A percentile compares a stretch with the other conserved stretches of the same genome.
Evolutionary conservation across 2,888 invertebrate species (phyloP).

Genomic region (Hymenopus coronatus): DNA sequence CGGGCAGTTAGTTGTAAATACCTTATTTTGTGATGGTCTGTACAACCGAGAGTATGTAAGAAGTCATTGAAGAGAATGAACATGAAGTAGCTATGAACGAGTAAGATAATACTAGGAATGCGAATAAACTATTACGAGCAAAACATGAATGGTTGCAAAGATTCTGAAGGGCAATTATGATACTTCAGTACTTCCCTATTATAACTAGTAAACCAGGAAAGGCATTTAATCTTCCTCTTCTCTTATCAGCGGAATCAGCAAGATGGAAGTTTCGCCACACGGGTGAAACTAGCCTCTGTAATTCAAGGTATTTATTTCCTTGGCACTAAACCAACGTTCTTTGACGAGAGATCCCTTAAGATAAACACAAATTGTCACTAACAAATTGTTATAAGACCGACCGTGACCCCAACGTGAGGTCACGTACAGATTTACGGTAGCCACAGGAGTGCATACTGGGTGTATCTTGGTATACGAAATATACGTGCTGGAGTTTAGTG

Average conservation of each 20-base stretch:
- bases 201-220: neutral
- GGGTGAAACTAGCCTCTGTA: neutral
- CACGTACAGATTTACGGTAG: neutral
- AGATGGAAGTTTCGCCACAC: neutral
- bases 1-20: no score
- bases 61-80: no score
- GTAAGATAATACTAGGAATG: no score
- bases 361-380: neutral
- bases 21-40: no score
- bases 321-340: neutral
- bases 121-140: no score
- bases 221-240: neutral
- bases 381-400: neutral
- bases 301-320: neutral
- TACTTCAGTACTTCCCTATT: neutral
- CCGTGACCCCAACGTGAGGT: neutral
- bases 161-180: neutral
- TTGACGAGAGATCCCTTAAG: neutral
- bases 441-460: no score
- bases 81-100: no score
- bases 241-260: neutral
- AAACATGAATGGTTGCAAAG: no score
- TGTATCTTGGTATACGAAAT: no score
- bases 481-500: no score
- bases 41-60: no score